Evolutionary conservation across 2,888 invertebrate species (phyloP).

Genomic region (Trissolcus japonicus): DNA sequence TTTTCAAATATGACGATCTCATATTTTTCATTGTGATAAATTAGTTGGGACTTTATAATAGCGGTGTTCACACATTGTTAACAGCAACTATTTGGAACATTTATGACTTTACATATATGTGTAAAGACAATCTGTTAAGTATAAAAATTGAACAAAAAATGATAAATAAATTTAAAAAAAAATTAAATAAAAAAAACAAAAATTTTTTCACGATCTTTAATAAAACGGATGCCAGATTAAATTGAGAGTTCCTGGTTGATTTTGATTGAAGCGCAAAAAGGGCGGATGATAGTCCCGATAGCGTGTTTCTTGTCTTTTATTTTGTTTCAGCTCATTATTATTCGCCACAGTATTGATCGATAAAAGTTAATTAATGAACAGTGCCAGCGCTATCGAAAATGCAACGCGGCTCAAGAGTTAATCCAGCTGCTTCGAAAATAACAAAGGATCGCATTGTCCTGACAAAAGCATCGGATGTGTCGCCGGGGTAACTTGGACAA

Average conservation of each 20-base stretch:
- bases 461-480: slow-evolving; percentile 43
- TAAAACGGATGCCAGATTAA: neutral
- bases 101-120: no score
- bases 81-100: no score
- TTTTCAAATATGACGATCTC: no score
- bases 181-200: neutral
- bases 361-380: slow-evolving; percentile 53
- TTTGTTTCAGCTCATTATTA: slow-evolving; percentile 35
- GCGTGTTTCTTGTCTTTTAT: slow-evolving; percentile 25
- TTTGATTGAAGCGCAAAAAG: no score
- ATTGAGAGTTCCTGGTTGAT: neutral
- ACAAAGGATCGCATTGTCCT: slow-evolving; percentile 53
- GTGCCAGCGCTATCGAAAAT: slow-evolving; percentile 28
- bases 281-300: neutral
- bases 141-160: neutral
- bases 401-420: slow-evolving; percentile 26
- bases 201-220: neutral
- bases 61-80: no score
- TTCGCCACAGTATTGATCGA: slow-evolving; percentile 33
- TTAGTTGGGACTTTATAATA: no score
- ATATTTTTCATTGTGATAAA: no score
- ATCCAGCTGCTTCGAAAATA: slow-evolving; percentile 39
- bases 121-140: neutral
- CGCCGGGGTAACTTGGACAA: slow-evolving; percentile 47
- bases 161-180: no score